phyloP scores from a whole-genome alignment of 2,888 invertebrate genomes.

The Dorcus hopei region DNA sequence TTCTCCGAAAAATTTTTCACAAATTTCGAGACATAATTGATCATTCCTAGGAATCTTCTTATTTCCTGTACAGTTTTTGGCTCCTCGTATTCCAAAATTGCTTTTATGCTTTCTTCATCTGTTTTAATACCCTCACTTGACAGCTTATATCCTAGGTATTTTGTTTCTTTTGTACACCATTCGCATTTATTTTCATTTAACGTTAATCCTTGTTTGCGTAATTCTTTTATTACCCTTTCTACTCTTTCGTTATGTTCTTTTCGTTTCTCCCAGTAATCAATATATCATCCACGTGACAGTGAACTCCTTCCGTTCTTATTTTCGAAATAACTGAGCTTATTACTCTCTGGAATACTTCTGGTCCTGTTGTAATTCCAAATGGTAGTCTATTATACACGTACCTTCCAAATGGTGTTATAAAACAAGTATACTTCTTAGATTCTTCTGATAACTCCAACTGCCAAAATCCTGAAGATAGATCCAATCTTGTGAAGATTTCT shows the following conservation, averaged over 20 bases:
- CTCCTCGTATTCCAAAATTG: not conserved
- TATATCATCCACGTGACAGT: not conserved
- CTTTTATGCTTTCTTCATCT: not conserved
- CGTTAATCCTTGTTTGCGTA: no score
- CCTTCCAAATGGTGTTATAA: no score
- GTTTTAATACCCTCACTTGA: not conserved
- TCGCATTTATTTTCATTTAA: no score
- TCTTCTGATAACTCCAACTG: not conserved
- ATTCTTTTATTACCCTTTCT: not conserved
- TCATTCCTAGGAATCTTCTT: slow-evolving; percentile 2
- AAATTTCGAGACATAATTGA: not conserved
- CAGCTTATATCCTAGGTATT: not conserved
- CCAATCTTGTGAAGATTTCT: not conserved
- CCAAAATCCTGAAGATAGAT: not conserved
- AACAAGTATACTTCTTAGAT: not conserved
- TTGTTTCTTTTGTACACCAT: not conserved
- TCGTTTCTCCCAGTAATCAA: not conserved
- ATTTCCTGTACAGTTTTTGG: not conserved
- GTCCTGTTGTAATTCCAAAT: slow-evolving; percentile 8
- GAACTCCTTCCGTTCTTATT: not conserved
- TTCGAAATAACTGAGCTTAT: slow-evolving; percentile 10
- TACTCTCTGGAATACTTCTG: slow-evolving; percentile 3
- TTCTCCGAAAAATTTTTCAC: no score
- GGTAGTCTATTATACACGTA: slow-evolving; percentile 5
- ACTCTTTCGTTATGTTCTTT: slow-evolving; percentile 1